Evolutionary conservation across 2,888 invertebrate species (phyloP).

Genomic region (Drosophila ezoana): DNA sequence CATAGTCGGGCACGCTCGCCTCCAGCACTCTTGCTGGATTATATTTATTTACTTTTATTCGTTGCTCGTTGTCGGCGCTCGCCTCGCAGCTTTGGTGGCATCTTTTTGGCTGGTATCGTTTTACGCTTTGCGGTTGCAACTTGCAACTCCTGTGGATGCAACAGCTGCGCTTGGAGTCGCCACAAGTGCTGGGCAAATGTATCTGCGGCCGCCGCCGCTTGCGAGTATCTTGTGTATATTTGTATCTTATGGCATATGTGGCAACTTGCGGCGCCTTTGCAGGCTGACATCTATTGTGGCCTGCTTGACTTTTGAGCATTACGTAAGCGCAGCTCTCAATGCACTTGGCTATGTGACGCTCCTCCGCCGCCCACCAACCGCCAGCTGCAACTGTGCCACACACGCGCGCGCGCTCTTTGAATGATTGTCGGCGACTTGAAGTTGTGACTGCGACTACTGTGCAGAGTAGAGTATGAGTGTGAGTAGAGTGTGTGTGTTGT

Average conservation of each 20-base stretch:
- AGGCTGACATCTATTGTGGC: slow-evolving; percentile 49
- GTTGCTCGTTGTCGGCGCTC: slow-evolving; percentile 5
- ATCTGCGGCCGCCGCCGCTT: not conserved
- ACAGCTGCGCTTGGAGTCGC: slow-evolving; percentile 46
- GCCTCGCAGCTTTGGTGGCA: slow-evolving; percentile 10
- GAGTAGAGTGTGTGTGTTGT: slow-evolving; percentile 6
- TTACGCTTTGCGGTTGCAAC: slow-evolving; percentile 53
- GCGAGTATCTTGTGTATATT: slow-evolving; percentile 4
- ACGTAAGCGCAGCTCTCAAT: slow-evolving; percentile 59
- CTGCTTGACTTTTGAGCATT: slow-evolving; percentile 73
- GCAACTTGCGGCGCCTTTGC: slow-evolving; percentile 38
- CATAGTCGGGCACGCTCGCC: not conserved
- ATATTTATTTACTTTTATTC: slow-evolving; percentile 29
- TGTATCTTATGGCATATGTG: slow-evolving; percentile 59
- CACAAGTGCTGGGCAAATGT: slow-evolving; percentile 59
- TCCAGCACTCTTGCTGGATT: slow-evolving; percentile 7
- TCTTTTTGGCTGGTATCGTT: slow-evolving; percentile 39
- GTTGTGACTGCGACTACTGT: slow-evolving; percentile 37
- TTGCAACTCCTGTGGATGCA: slow-evolving; percentile 34
- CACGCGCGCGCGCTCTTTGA: slow-evolving; percentile 44
- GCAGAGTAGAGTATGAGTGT: slow-evolving; percentile 3
- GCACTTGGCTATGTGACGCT: slow-evolving; percentile 39
- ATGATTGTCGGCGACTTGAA: slow-evolving; percentile 19
- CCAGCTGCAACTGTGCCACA: slow-evolving; percentile 65
- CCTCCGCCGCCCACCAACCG: slow-evolving; percentile 5